Base-by-base conservation (phyloP, 1,140 invertebrate genomes). In the Trachymyrmex cornetzi region DNA sequence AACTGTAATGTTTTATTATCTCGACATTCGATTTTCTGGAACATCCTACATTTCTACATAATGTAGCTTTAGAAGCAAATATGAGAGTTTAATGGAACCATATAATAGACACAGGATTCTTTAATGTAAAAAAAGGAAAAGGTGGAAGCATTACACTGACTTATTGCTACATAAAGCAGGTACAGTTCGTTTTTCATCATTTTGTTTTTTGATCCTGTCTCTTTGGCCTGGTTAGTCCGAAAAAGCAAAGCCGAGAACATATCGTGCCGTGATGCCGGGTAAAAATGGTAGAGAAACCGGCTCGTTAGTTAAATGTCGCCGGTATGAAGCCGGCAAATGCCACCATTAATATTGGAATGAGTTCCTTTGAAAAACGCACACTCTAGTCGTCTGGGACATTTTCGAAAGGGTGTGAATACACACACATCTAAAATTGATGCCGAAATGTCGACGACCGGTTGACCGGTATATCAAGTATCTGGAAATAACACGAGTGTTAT, bases 351-450 rank as follows among this genome's bases (percentile, higher is more conserved):
- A 92, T 91, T 92, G 80, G 91, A 92, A 92, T 86, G 86, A 50
- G 74, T 72, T 59, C 82, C 91, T 88, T 82, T 92, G 80, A 91
- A 92, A 91, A 89, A 2, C 30, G 66, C 63, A 27, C 24, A 44
- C 5, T 24, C 84, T 90, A 85, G 82, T 88, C 86, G 88, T 86
- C 86, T 77, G 89, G 89, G 87, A 90, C 88, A 92, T 87, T 69
- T 82, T 64, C 85, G 79, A 77, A 80, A 67, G 90, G 63, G 88
- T 86, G 90, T 88, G 91, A 91, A 92, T 92, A 87, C 90, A 88
- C 86, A 92, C 90, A 92, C 89, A 92, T 91, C 74, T 89, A 87
- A 92, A 92, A 92, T 92, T 92, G 89, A 92, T 91, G 59, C 79
- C 75, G 66, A 87, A 91, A 91, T 91, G 90, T 90, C 92, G 85